Conservation (phyloP, 2,888 invertebrate genomes). For the Chydorus sphaericus region DNA sequence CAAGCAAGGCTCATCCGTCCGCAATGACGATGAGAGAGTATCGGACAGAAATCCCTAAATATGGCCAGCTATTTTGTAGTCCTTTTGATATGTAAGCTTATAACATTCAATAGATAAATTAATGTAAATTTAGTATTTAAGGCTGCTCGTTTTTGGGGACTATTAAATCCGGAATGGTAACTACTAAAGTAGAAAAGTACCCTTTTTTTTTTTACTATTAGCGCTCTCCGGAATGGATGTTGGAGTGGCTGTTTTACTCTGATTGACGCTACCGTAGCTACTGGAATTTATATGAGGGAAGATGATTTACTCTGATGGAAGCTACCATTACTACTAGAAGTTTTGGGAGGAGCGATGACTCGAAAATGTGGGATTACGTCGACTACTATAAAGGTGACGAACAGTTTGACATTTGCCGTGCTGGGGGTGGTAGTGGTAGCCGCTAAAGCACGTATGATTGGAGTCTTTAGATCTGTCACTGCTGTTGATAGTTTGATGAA, state of each 20-base stretch:
- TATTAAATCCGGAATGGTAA: no score
- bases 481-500: neutral
- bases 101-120: no score
- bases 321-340: neutral
- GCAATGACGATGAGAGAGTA: no score
- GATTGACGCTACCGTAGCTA: neutral
- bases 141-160: no score
- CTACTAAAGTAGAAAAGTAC: no score
- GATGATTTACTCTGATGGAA: neutral
- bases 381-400: neutral
- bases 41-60: no score
- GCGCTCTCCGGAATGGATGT: neutral
- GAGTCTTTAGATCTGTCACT: no score
- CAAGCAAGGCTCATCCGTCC: no score
- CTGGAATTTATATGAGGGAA: neutral
- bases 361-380: neutral
- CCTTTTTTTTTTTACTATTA: no score
- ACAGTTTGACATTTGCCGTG: neutral
- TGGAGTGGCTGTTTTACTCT: neutral
- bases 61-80: no score
- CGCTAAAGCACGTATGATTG: slow-evolving; percentile 9
- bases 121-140: no score
- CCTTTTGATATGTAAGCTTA: no score
- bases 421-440: neutral
- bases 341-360: neutral